Base-by-base conservation (phyloP, 2,797 vertebrate genomes). In the Ambastaia sidthimunki region DNA sequence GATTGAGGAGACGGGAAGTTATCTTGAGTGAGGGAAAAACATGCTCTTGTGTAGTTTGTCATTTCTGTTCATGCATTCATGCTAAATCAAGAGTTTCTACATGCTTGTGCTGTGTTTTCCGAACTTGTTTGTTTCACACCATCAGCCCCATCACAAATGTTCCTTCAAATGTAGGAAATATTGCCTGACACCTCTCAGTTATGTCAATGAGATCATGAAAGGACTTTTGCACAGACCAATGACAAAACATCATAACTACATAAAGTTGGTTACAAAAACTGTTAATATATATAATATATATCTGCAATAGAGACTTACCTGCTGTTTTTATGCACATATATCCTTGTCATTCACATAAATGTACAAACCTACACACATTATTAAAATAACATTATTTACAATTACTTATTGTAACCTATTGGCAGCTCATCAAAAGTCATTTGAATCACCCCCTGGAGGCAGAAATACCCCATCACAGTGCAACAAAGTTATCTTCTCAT, bases 1-100 rank as follows among this genome's bases (percentile, higher is more conserved):
- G n/a, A 31, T 48, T 12, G 34, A 66, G 72, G 31, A 55, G 59
- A 72, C 6, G 44, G 48, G 47, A 72, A 71, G 69, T 63, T 71
- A 48, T n/a, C 60, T 41, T n/a, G 25, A 59, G 44, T 0, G 50
- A 34, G 25, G 47, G 37, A 23, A 48, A 71, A 16, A 63, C 15
- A n/a, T 44, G 28, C 37, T 44, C n/a, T n/a, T n/a, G n/a, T n/a
- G n/a, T n/a, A n/a, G 48, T 52, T 54, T 44, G 69, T 65, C 7
- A 72, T 79, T 41, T 79, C 7, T 47, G 18, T 73, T 55, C 44
- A 31, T 23, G 19, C 2, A 2, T 70, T 28, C 67, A 62, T 62
- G 25, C 25, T 34, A 21, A 77, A 77, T 31, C 2, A 25, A 50
- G 16, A 0, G 3, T 9, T 52, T 66, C 21, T 23, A 48, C n/a